phyloP scores from a whole-genome alignment of 2,888 invertebrate genomes.

The Chirona hameri region DNA sequence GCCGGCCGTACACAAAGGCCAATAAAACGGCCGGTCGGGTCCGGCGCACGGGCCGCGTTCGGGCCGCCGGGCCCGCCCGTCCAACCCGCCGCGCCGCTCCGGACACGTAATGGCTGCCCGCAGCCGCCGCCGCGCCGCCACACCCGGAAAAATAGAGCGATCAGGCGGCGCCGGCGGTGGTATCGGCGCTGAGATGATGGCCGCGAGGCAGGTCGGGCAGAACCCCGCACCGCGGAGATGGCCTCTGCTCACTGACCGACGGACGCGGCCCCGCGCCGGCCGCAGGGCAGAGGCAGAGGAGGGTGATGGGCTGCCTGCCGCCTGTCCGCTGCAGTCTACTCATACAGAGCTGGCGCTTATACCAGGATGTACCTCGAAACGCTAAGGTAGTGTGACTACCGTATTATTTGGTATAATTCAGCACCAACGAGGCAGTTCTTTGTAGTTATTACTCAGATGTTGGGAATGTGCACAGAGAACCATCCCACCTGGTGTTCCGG shows the following conservation, averaged over 20 bases:
- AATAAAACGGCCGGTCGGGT: constrained; percentile 4
- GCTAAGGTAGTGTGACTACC: too few species aligned
- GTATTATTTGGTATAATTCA: too few species aligned
- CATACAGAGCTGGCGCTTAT: too few species aligned
- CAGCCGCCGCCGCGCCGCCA: not conserved
- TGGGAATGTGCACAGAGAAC: too few species aligned
- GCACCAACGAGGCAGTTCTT: too few species aligned
- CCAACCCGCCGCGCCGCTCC: not conserved
- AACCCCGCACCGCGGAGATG: not conserved
- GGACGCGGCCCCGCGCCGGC: not conserved
- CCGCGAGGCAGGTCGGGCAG: not conserved
- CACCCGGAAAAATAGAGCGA: constrained; percentile 26
- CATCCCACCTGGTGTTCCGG: too few species aligned
- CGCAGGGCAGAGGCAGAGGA: not conserved
- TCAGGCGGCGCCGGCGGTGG: constrained; percentile 4
- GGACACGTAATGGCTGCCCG: not conserved
- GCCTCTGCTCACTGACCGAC: not conserved
- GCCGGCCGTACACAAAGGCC: constrained; percentile 12
- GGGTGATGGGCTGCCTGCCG: too few species aligned
- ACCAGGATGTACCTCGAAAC: too few species aligned
- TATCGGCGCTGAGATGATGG: not conserved
- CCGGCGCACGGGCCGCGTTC: not conserved
- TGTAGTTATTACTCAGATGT: too few species aligned
- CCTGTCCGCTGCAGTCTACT: too few species aligned
- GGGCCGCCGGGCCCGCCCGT: not conserved